phyloP scores from a whole-genome alignment of 2,888 invertebrate genomes.

The Deilephila porcellus region DNA sequence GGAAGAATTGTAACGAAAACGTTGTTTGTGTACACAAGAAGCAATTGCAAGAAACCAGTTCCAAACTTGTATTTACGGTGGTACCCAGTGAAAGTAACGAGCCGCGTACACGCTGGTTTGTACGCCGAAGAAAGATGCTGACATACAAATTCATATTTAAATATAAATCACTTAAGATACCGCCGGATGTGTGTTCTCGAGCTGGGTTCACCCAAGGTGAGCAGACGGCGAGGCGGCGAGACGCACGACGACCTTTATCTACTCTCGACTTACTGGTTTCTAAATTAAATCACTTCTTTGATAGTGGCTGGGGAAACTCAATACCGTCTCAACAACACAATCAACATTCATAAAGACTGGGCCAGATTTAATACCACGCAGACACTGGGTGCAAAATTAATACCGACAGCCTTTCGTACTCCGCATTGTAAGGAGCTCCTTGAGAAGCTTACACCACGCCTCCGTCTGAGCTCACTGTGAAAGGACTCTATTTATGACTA shows the following conservation, averaged over 20 bases:
- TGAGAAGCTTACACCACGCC: slow-evolving; percentile 14
- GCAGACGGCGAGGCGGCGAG: slow-evolving; percentile 78
- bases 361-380: neutral
- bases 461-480: neutral
- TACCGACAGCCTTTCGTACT: neutral
- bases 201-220: slow-evolving; percentile 71
- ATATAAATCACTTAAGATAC: slow-evolving; percentile 57
- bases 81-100: slow-evolving; percentile 61
- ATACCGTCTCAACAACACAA: slow-evolving; percentile 70
- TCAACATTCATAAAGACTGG: slow-evolving; percentile 45
- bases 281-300: slow-evolving; percentile 71
- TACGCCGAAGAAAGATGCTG: slow-evolving; percentile 45
- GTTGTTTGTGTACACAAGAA: slow-evolving; percentile 28
- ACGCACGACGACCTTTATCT: slow-evolving; percentile 67
- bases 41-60: slow-evolving; percentile 34
- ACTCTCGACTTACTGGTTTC: slow-evolving; percentile 71
- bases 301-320: slow-evolving; percentile 68
- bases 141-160: slow-evolving; percentile 51
- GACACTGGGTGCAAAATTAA: slow-evolving; percentile 8
- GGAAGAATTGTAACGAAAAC: neutral
- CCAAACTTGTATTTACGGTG: slow-evolving; percentile 43
- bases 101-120: slow-evolving; percentile 44
- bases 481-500: neutral
- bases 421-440: slow-evolving; percentile 1
- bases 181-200: slow-evolving; percentile 60